A percentile compares a stretch with the other conserved stretches of the same genome.
These are phyloP conservation scores for Quadroppia sp. DNA, from an alignment of 2,888 invertebrate species.

Conservation along the genomic window DNA sequence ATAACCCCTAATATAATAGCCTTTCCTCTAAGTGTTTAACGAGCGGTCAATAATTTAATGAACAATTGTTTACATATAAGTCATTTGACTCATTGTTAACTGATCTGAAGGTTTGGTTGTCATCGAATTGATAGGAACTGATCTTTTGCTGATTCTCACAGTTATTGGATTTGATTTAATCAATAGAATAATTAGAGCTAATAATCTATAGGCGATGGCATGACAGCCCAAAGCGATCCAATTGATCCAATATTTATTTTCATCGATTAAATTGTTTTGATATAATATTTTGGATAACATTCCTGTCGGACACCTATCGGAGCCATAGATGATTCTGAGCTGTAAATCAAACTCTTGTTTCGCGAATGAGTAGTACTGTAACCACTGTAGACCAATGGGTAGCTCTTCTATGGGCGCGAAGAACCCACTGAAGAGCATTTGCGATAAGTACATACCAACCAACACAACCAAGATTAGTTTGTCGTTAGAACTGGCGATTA, in stretches of 20 bases:
- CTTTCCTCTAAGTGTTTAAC: no score
- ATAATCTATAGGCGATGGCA: no score
- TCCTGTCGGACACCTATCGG: not conserved
- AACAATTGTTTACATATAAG: no score
- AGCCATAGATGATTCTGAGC: not conserved
- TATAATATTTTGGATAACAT: not conserved
- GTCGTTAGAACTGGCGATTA: not conserved
- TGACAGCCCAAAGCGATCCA: not conserved
- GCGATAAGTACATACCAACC: not conserved
- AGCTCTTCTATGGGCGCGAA: not conserved
- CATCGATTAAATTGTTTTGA: not conserved
- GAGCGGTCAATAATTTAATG: slow-evolving; percentile 7
- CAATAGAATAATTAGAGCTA: no score
- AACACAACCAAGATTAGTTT: not conserved
- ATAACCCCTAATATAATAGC: no score
- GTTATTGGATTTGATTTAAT: no score
- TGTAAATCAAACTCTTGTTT: not conserved
- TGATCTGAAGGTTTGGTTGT: no score
- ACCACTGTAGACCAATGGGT: not conserved
- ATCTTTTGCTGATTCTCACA: no score
- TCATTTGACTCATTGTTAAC: no score
- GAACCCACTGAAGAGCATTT: not conserved
- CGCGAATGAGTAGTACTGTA: not conserved
- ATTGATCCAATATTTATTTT: not conserved
- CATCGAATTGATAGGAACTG: no score